Base-by-base conservation (phyloP, 1,140 invertebrate species). In the Tribolium castaneum region DNA sequence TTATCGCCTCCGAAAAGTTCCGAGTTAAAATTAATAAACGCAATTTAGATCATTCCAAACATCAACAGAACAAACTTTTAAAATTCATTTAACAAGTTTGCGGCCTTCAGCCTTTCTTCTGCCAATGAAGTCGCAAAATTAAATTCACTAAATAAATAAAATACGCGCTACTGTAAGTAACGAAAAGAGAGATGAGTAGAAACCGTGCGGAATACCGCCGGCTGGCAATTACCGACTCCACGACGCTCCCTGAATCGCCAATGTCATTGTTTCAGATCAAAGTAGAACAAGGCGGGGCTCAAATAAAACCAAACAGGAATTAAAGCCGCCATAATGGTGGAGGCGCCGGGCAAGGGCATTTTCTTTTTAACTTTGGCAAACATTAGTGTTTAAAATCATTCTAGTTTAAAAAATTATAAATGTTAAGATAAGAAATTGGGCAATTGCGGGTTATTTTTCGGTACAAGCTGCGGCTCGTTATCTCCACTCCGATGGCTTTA, bases 71-170 rank as follows among this genome's bases (percentile, higher is more conserved):
- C 10, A 76, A 66, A 77, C 75, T 77, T 77, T 77, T 75, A 54
- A 77, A 77, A 77, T 77, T 39, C 19, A 71, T 77, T 77, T 77
- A 77, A 14, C 39, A 77, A 62, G 56, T 71, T 77, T 70, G 34
- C 35, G 19, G 72, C 62, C 45, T 25, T 56, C 52, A 16, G 45
- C 16, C 52, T 59, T 51, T 59, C 75, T 71, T 50, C 50, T 52
- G 39, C 62, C 73, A 62, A 77, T 71, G 75, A 77, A 77, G 75
- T 77, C 34, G 62, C 50, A 59, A 70, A 77, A 77, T 77, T 77
- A 77, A 77, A 77, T 77, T 77, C 22, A 16, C 62, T 71, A 77
- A 77, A 77, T 56, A 77, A 77, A 71, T 77, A 71, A 71, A 49
- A 70, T 77, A 77, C 59, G 25, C 59, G 16, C 70, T 14, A 30